Percentiles rank a stretch among this genome's conserved stretches.
These are phyloP conservation scores for Erethizon dorsatum DNA, from an alignment of 2,797 vertebrate species.

Conservation along the genomic window DNA sequence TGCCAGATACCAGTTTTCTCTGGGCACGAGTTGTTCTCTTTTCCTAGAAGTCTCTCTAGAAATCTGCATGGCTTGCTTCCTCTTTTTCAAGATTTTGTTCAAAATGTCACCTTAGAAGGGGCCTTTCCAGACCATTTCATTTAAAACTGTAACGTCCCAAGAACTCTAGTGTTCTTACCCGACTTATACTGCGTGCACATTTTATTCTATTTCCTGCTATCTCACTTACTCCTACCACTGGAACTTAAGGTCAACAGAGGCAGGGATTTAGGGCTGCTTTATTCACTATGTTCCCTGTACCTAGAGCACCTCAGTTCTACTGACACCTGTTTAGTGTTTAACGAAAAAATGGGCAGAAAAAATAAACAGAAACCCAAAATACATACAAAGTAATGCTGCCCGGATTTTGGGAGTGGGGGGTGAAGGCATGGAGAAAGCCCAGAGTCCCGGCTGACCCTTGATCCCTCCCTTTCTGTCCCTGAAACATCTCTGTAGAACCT, in stretches of 20 bases:
- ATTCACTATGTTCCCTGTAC: not conserved
- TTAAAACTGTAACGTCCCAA: not conserved
- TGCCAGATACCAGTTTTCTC: not conserved
- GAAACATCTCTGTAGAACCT: not conserved
- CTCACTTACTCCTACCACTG: not conserved
- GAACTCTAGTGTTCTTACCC: not conserved
- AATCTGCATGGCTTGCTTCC: conserved; percentile 48
- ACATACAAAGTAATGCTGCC: not conserved
- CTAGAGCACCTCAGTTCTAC: not conserved
- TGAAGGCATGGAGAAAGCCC: not conserved
- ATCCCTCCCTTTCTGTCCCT: not conserved
- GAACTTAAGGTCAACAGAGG: not conserved
- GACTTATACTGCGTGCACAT: not conserved
- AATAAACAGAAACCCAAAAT: not conserved
- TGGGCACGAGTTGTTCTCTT: conserved; percentile 26
- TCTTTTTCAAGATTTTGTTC: conserved; percentile 72
- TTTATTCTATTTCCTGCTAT: not conserved
- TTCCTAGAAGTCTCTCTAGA: conserved; percentile 70
- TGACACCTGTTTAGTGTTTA: not conserved
- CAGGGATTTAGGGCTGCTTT: not conserved
- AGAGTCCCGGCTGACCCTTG: not conserved
- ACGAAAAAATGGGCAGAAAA: not conserved
- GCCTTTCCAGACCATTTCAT: conserved; percentile 49
- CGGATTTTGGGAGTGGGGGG: not conserved
- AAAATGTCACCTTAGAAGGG: conserved; percentile 60